Evolutionary conservation across 2,888 invertebrate species (phyloP).

Genomic region (Notocelia uddmanniana): DNA sequence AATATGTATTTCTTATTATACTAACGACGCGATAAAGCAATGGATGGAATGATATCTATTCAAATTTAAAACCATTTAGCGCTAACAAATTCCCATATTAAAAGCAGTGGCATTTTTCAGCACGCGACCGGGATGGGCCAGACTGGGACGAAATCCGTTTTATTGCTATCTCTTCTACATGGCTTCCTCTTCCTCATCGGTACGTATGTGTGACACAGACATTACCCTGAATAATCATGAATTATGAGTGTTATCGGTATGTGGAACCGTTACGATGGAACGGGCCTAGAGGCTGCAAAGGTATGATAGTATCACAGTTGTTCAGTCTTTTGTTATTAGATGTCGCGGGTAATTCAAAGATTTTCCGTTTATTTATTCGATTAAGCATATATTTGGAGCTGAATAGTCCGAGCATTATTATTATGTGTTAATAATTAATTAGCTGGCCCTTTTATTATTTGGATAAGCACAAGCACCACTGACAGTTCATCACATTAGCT

Average conservation of each 20-base stretch:
- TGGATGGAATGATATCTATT: slow-evolving; percentile 26
- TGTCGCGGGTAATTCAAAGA: not conserved
- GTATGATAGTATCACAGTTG: slow-evolving; percentile 25
- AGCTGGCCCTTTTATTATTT: no score
- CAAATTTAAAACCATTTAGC: slow-evolving; percentile 42
- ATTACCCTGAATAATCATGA: slow-evolving; percentile 44
- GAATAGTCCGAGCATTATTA: no score
- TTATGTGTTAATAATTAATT: no score
- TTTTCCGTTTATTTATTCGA: not conserved
- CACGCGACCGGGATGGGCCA: slow-evolving; percentile 65
- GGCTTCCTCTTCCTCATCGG: slow-evolving; percentile 78
- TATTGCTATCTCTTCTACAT: slow-evolving; percentile 78
- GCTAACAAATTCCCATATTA: slow-evolving; percentile 46
- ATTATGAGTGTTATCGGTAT: slow-evolving; percentile 43
- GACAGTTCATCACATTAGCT: no score
- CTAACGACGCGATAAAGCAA: slow-evolving; percentile 2
- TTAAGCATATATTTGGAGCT: not conserved
- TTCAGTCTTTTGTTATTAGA: slow-evolving; percentile 22
- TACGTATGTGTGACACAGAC: slow-evolving; percentile 57
- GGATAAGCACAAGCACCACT: no score
- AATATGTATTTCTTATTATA: not conserved
- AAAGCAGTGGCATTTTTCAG: slow-evolving; percentile 63
- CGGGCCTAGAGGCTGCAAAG: slow-evolving; percentile 23
- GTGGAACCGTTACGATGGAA: slow-evolving; percentile 32
- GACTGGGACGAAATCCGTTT: slow-evolving; percentile 66